Evolutionary conservation across 1,140 invertebrate genomes (phyloP).

Genomic region (Acyrthosiphon pisum): DNA sequence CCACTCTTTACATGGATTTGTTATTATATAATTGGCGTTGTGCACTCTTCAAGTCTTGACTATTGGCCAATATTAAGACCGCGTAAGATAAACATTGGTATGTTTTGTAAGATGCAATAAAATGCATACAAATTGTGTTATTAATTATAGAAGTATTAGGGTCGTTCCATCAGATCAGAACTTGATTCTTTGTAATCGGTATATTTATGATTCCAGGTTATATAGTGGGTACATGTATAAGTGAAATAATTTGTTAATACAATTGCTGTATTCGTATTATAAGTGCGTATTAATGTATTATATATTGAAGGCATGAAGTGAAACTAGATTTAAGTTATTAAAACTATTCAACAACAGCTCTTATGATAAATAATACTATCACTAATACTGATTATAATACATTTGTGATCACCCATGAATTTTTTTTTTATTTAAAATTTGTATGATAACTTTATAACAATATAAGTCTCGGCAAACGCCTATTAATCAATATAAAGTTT

Average conservation of each 20-base stretch:
- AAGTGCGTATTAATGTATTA: neutral
- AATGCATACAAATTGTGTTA: neutral
- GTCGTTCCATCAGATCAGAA: neutral
- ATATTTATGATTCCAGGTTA: neutral
- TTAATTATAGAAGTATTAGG: neutral
- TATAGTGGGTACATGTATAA: neutral
- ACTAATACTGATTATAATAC: neutral
- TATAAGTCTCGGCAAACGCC: neutral
- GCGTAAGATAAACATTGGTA: neutral
- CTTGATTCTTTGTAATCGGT: neutral
- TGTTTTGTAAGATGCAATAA: neutral
- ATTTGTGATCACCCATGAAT: neutral
- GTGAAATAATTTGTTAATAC: neutral
- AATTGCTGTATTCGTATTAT: neutral
- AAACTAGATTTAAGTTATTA: neutral
- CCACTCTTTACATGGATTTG: neutral
- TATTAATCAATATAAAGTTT: neutral
- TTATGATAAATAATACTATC: neutral
- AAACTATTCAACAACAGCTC: neutral
- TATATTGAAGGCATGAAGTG: neutral
- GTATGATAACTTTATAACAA: neutral
- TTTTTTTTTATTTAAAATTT: neutral
- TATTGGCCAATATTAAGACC: neutral
- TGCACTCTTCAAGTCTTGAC: neutral
- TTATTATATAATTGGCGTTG: neutral